Evolutionary conservation across 2,888 invertebrate genomes (phyloP), one percentile per base, ranked within the genome.

Genomic region (Pseudanteris insignis): DNA sequence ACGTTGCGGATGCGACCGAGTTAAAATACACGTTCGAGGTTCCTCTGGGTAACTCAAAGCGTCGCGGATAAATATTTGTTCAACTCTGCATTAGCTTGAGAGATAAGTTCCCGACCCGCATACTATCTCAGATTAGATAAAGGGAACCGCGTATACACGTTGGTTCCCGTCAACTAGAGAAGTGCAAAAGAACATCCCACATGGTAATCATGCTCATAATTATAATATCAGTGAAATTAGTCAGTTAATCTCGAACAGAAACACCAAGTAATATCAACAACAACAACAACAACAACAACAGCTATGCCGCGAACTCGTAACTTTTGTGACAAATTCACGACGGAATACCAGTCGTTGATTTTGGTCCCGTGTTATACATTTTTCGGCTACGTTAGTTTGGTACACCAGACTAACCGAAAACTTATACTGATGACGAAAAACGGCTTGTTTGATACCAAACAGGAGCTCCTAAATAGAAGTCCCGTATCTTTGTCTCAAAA

Each of bases 61-160:
- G 44, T 33, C 36, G 43, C 21, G 34, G 44, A 61, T 61, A 61
- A 61, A 61, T 54, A 55, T 61, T 61, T 61, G 54, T 61, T 48
- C 14, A 54, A 53, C 54, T 54, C 61, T 29, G 48, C 34, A 54
- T 50, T 44, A 50, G 54, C 47, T 54, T 14, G 6, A 21, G 29
- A 60, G 61, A 61, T 61, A 61, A 54, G 50, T 54, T 60, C 26
- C 12, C 38, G 47, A 53, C 30, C 12, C 38, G 47, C 38, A 18
- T 40, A 29, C 38, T 33, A 50, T 54, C 61, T 54, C n/a, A 61
- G 61, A 61, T 61, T 54, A 61, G 54, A 61, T 61, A 61, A 61
- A 44, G 54, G 50, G 21, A 43, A 46, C 59, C 46, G 3, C 38
- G 25, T 12, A 26, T 34, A 47, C 11, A 40, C 13, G 28, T 29